Conservation (phyloP, 2,797 vertebrate species). For the Darevskia nairensis region DNA sequence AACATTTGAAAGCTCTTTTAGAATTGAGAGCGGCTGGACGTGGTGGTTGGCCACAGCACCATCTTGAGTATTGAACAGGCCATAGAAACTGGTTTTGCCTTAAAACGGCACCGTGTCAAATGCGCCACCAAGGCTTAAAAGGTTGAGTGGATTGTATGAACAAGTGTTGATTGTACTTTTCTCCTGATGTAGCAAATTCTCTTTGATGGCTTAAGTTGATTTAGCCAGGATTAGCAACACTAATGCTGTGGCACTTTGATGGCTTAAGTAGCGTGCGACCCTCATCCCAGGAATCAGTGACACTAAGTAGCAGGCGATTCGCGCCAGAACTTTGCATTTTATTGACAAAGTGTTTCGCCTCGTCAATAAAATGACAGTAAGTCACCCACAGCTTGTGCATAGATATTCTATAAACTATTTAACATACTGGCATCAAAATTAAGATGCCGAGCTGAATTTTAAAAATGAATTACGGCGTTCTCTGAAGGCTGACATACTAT, state of each 20-base stretch:
- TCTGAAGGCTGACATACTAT: conserved; percentile 34
- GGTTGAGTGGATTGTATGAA: not conserved
- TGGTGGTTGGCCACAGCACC: not conserved
- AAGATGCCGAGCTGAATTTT: conserved; percentile 49
- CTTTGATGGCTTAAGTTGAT: conserved; percentile 38
- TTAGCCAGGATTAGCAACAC: conserved; percentile 34
- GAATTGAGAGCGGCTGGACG: not conserved
- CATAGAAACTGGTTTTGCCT: not conserved
- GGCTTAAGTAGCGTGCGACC: not conserved
- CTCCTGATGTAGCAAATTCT: conserved; percentile 25
- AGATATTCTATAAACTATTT: conserved; percentile 64
- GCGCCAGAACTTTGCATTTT: conserved; percentile 35
- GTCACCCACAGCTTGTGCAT: conserved; percentile 56
- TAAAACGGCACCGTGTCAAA: conserved; percentile 1
- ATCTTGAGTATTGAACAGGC: not conserved
- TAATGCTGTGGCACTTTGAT: conserved; percentile 30
- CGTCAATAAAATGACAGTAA: conserved; percentile 59
- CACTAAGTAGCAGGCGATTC: conserved; percentile 44
- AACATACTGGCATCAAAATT: conserved; percentile 61
- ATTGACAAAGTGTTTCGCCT: conserved; percentile 52
- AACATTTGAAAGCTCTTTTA: not conserved
- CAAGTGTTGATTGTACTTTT: conserved; percentile 10
- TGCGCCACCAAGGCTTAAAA: not conserved
- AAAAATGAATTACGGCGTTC: conserved; percentile 58
- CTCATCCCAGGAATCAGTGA: conserved; percentile 32